These are phyloP conservation scores for Notodonta dromedarius DNA, from an alignment of 2,888 invertebrate species.

Conservation along the genomic window DNA sequence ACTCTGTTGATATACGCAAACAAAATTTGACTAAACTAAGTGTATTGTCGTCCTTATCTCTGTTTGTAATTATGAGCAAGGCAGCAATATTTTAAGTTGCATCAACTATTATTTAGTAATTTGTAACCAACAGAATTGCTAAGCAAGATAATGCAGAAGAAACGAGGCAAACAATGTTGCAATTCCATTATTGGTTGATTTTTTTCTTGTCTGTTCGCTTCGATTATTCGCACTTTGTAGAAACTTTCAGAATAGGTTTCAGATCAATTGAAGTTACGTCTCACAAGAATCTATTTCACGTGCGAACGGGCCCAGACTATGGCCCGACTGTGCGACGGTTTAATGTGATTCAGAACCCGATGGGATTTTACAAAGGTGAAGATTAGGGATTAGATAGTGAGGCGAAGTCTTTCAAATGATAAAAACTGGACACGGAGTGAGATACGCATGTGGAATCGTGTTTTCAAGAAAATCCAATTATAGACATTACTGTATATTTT, in stretches of 20 bases:
- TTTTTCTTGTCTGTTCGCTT: background rate
- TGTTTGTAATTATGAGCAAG: too few species aligned
- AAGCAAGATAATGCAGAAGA: too few species aligned
- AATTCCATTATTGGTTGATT: background rate
- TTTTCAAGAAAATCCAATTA: too few species aligned
- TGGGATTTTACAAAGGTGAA: background rate
- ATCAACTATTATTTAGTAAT: too few species aligned
- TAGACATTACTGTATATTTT: too few species aligned
- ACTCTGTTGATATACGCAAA: too few species aligned
- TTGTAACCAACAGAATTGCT: too few species aligned
- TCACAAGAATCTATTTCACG: conserved; percentile 18
- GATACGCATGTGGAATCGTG: background rate
- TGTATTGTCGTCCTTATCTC: too few species aligned
- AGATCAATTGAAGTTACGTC: background rate
- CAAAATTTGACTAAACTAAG: too few species aligned
- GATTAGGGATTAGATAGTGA: background rate
- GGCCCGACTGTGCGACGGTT: background rate
- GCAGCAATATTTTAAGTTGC: too few species aligned
- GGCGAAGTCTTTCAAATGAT: background rate
- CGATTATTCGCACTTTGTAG: background rate
- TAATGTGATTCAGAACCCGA: conserved; percentile 1
- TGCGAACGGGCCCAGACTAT: conserved; percentile 8
- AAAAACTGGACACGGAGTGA: background rate
- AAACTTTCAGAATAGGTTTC: background rate
- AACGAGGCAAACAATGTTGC: background rate